Percentiles rank a stretch among this genome's conserved stretches.
phyloP scores from a whole-genome alignment of 2,113 vertebrate genomes.

The Narcine bancroftii region DNA sequence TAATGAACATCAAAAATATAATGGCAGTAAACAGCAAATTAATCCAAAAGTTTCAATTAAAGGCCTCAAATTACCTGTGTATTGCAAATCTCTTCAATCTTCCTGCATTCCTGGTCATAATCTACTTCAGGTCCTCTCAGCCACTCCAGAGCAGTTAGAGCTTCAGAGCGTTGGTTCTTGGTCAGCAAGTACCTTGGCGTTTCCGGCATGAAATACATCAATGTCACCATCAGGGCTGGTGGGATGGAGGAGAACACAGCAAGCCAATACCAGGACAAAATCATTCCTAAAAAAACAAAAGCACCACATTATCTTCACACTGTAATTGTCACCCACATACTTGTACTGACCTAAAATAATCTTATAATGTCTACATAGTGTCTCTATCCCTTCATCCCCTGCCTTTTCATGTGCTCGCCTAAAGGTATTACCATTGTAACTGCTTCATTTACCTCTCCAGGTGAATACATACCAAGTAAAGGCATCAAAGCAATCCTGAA shows the following conservation, averaged over 20 bases:
- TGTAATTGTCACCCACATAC: background rate
- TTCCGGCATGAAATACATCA: slow-evolving; percentile 84
- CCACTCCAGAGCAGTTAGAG: slow-evolving; percentile 66
- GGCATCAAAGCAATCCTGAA: background rate
- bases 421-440: no score
- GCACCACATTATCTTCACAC: background rate
- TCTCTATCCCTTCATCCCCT: no score
- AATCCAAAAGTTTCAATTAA: background rate
- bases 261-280: slow-evolving; percentile 80
- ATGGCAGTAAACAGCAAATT: no score
- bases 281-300: slow-evolving; percentile 52
- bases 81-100: slow-evolving; percentile 54
- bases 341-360: no score
- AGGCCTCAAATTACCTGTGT: slow-evolving; percentile 57
- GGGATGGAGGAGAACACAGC: slow-evolving; percentile 71
- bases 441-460: no score
- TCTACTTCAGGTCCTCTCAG: slow-evolving; percentile 67
- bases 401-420: no score
- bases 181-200: slow-evolving; percentile 76
- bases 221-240: slow-evolving; percentile 65
- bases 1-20: no score
- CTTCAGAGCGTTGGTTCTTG: slow-evolving; percentile 60
- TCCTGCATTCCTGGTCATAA: slow-evolving; percentile 63
- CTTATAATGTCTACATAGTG: no score
- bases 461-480: background rate